Conservation (phyloP, 92 coral and sea anemone species). For the Actinostola sp. region DNA sequence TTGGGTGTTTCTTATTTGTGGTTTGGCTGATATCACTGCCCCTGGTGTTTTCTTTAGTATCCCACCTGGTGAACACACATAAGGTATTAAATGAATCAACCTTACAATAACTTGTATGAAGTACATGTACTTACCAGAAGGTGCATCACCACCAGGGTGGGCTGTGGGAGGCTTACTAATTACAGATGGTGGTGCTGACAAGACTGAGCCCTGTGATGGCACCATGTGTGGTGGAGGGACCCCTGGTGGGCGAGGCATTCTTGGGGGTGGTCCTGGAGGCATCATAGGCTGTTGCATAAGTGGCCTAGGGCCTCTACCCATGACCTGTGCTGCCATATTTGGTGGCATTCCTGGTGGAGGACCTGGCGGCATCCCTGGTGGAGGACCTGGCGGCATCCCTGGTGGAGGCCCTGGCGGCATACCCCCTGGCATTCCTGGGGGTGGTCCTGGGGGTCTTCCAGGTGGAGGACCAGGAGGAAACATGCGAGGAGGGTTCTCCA, state of each 20-base stretch:
- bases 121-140: conserved; percentile 14
- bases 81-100: background rate
- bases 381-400: conserved; percentile 78
- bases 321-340: conserved; percentile 72
- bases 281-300: conserved; percentile 85
- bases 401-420: conserved; percentile 69
- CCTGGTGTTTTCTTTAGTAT: conserved; percentile 75
- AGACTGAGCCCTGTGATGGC: conserved; percentile 91
- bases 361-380: conserved; percentile 88
- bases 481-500: conserved; percentile 78
- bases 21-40: conserved; percentile 89
- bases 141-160: conserved; percentile 46
- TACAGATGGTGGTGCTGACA: conserved; percentile 98
- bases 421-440: conserved; percentile 85
- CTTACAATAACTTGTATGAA: background rate
- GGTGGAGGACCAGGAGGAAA: conserved; percentile 99
- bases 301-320: conserved; percentile 83
- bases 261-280: conserved; percentile 84
- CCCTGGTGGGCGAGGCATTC: conserved; percentile 86
- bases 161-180: conserved; percentile 92
- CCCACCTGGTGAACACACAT: conserved; percentile 54
- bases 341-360: conserved; percentile 94
- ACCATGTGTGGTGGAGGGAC: conserved; percentile 91
- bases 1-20: conserved; percentile 96
- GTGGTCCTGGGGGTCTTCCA: conserved; percentile 86